Evolutionary conservation across 1,140 invertebrate species (phyloP).

Genomic region (Gryon sp.): DNA sequence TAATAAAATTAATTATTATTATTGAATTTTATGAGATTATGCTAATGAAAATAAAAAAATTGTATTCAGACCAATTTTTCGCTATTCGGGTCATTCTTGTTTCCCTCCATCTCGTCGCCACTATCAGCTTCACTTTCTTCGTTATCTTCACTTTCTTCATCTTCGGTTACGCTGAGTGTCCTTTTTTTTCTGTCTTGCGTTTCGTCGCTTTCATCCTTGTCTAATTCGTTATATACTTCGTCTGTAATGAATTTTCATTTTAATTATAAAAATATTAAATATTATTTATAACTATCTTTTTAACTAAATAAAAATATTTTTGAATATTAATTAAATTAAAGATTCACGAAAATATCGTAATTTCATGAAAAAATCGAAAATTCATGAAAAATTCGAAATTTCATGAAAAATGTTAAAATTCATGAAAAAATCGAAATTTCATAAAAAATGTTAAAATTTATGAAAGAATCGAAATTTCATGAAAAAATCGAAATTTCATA

Average conservation of each 20-base stretch:
- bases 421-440: too few species aligned
- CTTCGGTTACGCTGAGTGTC: constrained; percentile 20
- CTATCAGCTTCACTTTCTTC: constrained; percentile 61
- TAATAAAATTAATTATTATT: too few species aligned
- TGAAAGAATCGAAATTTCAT: too few species aligned
- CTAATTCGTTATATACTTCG: constrained; percentile 19
- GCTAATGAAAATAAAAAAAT: constrained; percentile 8
- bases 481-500: too few species aligned
- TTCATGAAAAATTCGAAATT: too few species aligned
- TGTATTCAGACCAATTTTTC: constrained; percentile 71
- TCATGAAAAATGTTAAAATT: too few species aligned
- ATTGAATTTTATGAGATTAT: not conserved
- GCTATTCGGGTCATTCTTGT: constrained; percentile 2
- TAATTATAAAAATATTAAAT: not conserved
- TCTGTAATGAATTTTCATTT: not conserved
- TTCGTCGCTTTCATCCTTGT: constrained; percentile 57
- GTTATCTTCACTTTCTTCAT: constrained; percentile 59
- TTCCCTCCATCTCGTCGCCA: constrained; percentile 48
- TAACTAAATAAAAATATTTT: constrained; percentile 2
- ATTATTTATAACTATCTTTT: not conserved
- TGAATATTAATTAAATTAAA: constrained; percentile 6
- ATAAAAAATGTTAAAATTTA: too few species aligned
- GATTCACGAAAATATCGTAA: too few species aligned
- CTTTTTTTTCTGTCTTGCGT: not conserved
- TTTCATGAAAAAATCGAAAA: too few species aligned